phyloP scores from a whole-genome alignment of 2,797 vertebrate species.

The Streptopelia turtur region DNA sequence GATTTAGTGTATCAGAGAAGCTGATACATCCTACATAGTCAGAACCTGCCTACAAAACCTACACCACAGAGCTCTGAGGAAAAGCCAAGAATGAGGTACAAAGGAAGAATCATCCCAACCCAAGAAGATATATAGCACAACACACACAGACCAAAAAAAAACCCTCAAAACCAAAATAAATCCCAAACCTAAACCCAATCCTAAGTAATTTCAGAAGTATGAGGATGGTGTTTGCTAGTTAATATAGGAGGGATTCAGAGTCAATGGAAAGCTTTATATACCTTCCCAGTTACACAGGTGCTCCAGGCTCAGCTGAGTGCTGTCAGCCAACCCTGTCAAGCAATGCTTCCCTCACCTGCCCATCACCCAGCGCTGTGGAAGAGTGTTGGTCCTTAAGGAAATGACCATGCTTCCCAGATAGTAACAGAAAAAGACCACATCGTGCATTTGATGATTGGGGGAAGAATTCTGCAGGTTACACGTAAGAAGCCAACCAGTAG shows the following conservation, averaged over 20 bases:
- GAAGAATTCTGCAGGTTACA: not conserved
- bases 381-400: not conserved
- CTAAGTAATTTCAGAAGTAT: not conserved
- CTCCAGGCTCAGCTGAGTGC: not conserved
- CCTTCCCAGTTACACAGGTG: slow-evolving; percentile 9
- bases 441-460: not conserved
- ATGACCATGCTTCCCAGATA: not conserved
- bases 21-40: not conserved
- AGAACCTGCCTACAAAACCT: not conserved
- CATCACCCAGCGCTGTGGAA: not conserved
- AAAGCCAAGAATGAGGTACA: not conserved
- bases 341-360: not conserved
- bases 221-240: not conserved
- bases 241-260: not conserved
- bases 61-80: not conserved
- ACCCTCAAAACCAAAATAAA: slow-evolving; percentile 35
- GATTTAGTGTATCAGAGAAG: not conserved
- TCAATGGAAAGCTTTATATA: slow-evolving; percentile 44
- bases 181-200: not conserved
- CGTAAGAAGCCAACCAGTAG: not conserved
- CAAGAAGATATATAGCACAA: slow-evolving; percentile 36
- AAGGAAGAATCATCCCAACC: not conserved
- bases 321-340: not conserved
- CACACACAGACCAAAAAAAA: slow-evolving; percentile 12
- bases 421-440: not conserved